Percentiles rank a stretch among this genome's conserved stretches.
These are phyloP conservation scores for Apamea crenata DNA, from an alignment of 2,888 invertebrate genomes.

Conservation along the genomic window DNA sequence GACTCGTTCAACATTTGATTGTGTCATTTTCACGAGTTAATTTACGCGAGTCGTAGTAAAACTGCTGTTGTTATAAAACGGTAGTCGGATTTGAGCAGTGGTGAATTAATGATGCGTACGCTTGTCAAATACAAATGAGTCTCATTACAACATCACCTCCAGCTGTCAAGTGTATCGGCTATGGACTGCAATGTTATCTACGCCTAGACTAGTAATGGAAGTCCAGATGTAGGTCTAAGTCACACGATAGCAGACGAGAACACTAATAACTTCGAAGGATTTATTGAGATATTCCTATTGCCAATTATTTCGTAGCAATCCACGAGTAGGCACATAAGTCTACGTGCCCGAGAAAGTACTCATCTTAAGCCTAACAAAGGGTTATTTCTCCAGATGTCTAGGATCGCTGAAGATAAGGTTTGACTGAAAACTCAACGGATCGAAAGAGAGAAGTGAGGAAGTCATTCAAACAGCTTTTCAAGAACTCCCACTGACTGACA, in stretches of 20 bases:
- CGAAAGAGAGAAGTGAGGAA: neutral
- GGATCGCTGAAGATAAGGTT: neutral
- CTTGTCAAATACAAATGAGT: slow-evolving; percentile 49
- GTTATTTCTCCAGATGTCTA: neutral
- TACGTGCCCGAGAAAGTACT: neutral
- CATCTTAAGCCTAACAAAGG: neutral
- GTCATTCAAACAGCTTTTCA: neutral
- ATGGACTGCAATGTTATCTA: slow-evolving; percentile 54
- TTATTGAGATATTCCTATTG: neutral
- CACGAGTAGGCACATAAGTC: neutral
- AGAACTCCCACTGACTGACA: neutral
- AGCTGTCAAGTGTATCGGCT: slow-evolving; percentile 54
- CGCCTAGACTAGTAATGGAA: slow-evolving; percentile 60
- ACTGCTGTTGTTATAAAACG: slow-evolving; percentile 34
- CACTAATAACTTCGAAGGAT: neutral
- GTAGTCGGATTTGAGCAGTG: slow-evolving; percentile 39
- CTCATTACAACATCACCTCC: slow-evolving; percentile 57
- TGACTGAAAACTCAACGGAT: neutral
- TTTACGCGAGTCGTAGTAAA: slow-evolving; percentile 33
- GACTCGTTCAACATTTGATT: slow-evolving; percentile 34
- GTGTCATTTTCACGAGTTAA: slow-evolving; percentile 37
- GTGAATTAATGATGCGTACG: slow-evolving; percentile 39
- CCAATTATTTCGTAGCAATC: neutral
- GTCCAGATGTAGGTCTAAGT: slow-evolving; percentile 52
- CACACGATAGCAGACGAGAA: slow-evolving; percentile 21